A percentile compares a stretch with the other conserved stretches of the same genome.
phyloP scores from a whole-genome alignment of 2,888 invertebrate species.

The Lasiommata megera region DNA sequence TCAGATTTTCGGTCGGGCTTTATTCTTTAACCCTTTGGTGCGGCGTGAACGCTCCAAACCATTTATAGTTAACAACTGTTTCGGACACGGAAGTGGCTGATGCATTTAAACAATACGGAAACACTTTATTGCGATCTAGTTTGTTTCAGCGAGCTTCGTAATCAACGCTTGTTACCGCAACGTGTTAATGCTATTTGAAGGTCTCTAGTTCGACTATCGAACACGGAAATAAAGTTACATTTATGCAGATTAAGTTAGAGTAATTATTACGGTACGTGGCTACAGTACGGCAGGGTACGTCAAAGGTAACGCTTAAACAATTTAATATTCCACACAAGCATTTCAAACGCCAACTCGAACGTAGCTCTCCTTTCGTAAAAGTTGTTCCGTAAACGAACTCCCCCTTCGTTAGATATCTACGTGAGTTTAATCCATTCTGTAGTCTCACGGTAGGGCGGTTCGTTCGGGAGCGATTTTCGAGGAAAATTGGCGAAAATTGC shows the following conservation, averaged over 20 bases:
- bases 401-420: slow-evolving; percentile 80
- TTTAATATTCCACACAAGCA: slow-evolving; percentile 80
- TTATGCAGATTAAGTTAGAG: slow-evolving; percentile 62
- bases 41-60: slow-evolving; percentile 52
- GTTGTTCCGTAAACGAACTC: slow-evolving; percentile 73
- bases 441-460: slow-evolving; percentile 52
- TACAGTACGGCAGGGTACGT: slow-evolving; percentile 57
- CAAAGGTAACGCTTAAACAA: slow-evolving; percentile 78
- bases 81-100: slow-evolving; percentile 40
- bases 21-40: slow-evolving; percentile 45
- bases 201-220: slow-evolving; percentile 37
- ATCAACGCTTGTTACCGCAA: slow-evolving; percentile 38
- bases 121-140: slow-evolving; percentile 47
- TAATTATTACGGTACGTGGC: slow-evolving; percentile 69
- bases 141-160: slow-evolving; percentile 37
- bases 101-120: slow-evolving; percentile 40
- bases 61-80: slow-evolving; percentile 47
- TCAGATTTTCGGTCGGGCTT: slow-evolving; percentile 54
- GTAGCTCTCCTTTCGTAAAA: slow-evolving; percentile 74
- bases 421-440: slow-evolving; percentile 76
- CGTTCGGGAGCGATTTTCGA: slow-evolving; percentile 62
- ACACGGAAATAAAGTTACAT: slow-evolving; percentile 53
- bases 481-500: slow-evolving; percentile 77
- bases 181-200: slow-evolving; percentile 40
- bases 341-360: slow-evolving; percentile 77